Conservation (phyloP, 1,140 invertebrate species). For the Drosophila kurseongensis region DNA sequence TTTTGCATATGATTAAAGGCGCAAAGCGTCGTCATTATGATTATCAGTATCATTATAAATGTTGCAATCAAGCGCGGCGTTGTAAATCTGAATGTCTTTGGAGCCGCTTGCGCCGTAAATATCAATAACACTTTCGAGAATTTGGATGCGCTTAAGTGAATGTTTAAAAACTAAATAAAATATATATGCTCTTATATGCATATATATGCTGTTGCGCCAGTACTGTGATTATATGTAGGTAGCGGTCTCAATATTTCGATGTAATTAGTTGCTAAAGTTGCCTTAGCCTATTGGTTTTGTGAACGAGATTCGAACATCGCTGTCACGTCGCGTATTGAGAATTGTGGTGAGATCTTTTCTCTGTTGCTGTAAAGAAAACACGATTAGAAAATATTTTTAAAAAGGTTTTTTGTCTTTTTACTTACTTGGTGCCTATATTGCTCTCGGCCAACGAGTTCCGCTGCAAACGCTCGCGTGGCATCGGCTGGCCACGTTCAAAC, state of each 20-base stretch:
- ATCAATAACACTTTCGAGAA: slow-evolving; percentile 29
- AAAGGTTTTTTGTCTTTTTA: not conserved
- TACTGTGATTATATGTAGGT: slow-evolving; percentile 40
- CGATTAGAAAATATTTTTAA: slow-evolving; percentile 7
- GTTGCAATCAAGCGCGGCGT: slow-evolving; percentile 22
- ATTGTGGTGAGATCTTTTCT: slow-evolving; percentile 88
- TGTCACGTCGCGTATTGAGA: slow-evolving; percentile 91
- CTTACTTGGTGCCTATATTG: slow-evolving; percentile 72
- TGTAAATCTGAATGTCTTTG: slow-evolving; percentile 67
- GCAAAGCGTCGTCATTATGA: slow-evolving; percentile 45
- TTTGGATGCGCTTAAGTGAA: slow-evolving; percentile 29
- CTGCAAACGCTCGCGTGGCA: slow-evolving; percentile 58
- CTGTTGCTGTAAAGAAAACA: slow-evolving; percentile 85
- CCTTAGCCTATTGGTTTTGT: slow-evolving; percentile 81
- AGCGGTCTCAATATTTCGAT: slow-evolving; percentile 61
- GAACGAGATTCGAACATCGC: slow-evolving; percentile 90
- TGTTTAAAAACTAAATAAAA: slow-evolving; percentile 59
- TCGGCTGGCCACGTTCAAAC: slow-evolving; percentile 60
- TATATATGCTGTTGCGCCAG: slow-evolving; percentile 36
- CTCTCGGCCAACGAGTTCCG: slow-evolving; percentile 61
- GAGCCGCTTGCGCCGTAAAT: slow-evolving; percentile 59
- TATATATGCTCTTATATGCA: slow-evolving; percentile 33
- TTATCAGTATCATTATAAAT: slow-evolving; percentile 20
- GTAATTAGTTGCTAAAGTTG: slow-evolving; percentile 47
- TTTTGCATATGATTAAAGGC: slow-evolving; percentile 50